Percentiles rank a stretch among this genome's conserved stretches.
These are phyloP conservation scores for Oreotragus oreotragus DNA, from an alignment of 2,113 vertebrate species.

Conservation along the genomic window DNA sequence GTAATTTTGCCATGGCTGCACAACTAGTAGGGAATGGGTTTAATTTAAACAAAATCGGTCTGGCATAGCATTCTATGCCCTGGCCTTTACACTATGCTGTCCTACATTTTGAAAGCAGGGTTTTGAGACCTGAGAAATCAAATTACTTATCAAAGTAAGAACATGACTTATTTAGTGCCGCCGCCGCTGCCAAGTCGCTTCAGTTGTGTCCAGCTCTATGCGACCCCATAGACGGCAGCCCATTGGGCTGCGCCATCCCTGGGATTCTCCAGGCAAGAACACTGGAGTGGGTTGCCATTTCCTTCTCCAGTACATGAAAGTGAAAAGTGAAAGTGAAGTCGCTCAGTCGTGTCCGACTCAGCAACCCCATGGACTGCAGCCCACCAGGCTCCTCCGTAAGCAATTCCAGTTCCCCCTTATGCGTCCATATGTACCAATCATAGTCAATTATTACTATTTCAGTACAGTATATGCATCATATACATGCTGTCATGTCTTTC, in stretches of 20 bases:
- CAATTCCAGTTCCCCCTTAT: background rate
- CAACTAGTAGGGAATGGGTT: background rate
- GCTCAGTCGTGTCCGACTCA: too few relatives aligned
- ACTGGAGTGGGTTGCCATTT: too few relatives aligned
- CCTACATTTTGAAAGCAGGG: background rate
- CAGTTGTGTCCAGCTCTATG: too few relatives aligned
- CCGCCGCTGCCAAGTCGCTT: too few relatives aligned
- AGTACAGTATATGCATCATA: background rate
- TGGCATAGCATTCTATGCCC: background rate
- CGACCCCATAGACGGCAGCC: too few relatives aligned
- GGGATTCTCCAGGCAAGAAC: too few relatives aligned
- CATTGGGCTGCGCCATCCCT: too few relatives aligned
- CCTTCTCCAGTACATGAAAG: too few relatives aligned
- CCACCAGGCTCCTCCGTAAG: too few relatives aligned
- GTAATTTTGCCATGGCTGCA: background rate
- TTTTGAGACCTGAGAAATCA: too few relatives aligned
- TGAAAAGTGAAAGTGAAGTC: too few relatives aligned
- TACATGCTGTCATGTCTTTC: background rate
- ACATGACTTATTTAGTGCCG: background rate
- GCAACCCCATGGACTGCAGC: too few relatives aligned
- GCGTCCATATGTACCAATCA: background rate
- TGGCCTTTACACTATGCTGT: background rate
- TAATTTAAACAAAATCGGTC: background rate
- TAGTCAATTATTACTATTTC: background rate
- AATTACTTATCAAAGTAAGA: background rate